Evolutionary conservation across 2,797 vertebrate species (phyloP).

Genomic region (Nasua narica): DNA sequence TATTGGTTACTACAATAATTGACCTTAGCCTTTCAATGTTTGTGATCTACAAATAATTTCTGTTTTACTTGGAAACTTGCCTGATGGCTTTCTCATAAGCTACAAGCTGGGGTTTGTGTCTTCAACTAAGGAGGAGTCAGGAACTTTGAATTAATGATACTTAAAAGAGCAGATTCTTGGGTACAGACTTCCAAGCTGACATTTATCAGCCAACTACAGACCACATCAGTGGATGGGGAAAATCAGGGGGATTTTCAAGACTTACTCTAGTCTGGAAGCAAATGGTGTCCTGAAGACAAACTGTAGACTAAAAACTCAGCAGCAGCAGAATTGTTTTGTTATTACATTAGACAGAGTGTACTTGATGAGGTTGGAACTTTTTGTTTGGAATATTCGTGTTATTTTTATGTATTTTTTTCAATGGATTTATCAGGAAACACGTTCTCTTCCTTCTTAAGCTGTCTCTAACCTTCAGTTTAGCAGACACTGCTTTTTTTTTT

Average conservation of each 20-base stretch:
- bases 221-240: background rate
- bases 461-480: background rate
- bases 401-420: background rate
- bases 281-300: background rate
- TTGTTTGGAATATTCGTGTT: background rate
- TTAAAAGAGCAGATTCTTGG: background rate
- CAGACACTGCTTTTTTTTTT: too few species aligned
- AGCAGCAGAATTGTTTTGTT: background rate
- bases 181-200: background rate
- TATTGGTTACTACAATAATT: background rate
- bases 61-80: background rate
- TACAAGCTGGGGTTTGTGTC: background rate
- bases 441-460: background rate
- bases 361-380: background rate
- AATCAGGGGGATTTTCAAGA: background rate
- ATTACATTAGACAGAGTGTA: background rate
- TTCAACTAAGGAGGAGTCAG: background rate
- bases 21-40: background rate
- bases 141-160: background rate
- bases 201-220: background rate
- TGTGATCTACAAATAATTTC: background rate
- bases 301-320: background rate
- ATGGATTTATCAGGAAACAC: background rate
- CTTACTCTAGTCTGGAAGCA: background rate
- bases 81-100: background rate